Evolutionary conservation across 2,888 invertebrate genomes (phyloP).

Genomic region (Megamerina dolium): DNA sequence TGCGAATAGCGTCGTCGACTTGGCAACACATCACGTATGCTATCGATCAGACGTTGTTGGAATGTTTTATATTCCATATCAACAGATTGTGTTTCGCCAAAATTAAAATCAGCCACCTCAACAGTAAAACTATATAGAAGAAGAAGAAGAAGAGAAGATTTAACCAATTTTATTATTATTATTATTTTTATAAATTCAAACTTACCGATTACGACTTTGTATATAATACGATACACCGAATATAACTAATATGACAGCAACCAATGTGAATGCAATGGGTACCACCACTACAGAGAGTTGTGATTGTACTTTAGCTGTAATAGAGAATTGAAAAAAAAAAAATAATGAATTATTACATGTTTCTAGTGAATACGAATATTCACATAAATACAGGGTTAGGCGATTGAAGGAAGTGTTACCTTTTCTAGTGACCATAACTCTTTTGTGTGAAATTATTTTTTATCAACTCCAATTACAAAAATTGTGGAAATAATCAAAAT

Average conservation of each 20-base stretch:
- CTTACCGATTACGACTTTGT: conserved; percentile 70
- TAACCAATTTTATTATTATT: not conserved
- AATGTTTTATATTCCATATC: conserved; percentile 86
- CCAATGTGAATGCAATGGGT: conserved; percentile 73
- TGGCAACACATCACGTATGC: conserved; percentile 60
- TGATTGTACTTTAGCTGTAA: conserved; percentile 68
- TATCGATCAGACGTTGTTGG: conserved; percentile 71
- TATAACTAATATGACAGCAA: conserved; percentile 75
- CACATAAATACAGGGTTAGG: too few species aligned
- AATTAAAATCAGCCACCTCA: conserved; percentile 88
- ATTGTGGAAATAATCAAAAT: too few species aligned
- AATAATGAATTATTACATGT: too few species aligned
- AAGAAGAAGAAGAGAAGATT: too few species aligned
- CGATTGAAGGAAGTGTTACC: too few species aligned
- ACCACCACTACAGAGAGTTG: conserved; percentile 85
- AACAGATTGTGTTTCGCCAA: conserved; percentile 66
- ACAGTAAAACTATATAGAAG: conserved; percentile 60
- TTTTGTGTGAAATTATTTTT: too few species aligned
- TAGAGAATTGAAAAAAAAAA: conserved; percentile 2
- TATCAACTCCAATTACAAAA: too few species aligned
- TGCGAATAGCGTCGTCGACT: conserved; percentile 33
- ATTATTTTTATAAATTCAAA: conserved; percentile 2
- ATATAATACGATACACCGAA: conserved; percentile 84
- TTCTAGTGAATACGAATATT: too few species aligned
- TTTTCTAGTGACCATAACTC: too few species aligned